Evolutionary conservation across 2,888 invertebrate species (phyloP), one percentile per base, ranked within the genome.

Genomic region (Venusia cambrica): DNA sequence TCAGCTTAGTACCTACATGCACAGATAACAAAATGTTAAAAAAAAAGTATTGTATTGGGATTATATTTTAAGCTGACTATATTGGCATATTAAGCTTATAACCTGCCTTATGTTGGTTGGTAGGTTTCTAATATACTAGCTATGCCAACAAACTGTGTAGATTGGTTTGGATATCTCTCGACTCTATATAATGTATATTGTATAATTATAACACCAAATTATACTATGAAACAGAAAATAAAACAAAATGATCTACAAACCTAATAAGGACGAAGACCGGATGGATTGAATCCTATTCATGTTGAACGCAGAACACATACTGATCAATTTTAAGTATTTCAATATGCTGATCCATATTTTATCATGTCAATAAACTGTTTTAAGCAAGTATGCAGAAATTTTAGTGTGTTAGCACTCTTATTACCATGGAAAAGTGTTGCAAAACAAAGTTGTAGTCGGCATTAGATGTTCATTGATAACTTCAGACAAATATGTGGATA

Each of bases 241-340:
- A 7, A 17, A 13, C 4, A 9, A 3, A 17, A 17, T 2, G 18
- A 14, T 20, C 24, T 1, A 34, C 35, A 1, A 21, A 38, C 34
- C 38, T 11, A 32, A 13, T 9, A 41, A 32, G 10, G 38, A 38
- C 7, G 38, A 38, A 3, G 38, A 38, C 37, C 38, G 30, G 11
- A 41, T 38, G 8, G 33, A 41, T 26, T 37, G 37, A 13, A 41
- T 33, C 28, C 41, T 11, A 13, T 36, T 37, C 36, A 38, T 41
- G 11, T 15, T 41, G 38, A 14, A 7, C 9, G n/a, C 27, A 24
- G 8, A 35, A 27, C 8, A 24, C 10, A 5, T 16, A 30, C 28
- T 29, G 27, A 38, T 4, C n/a, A 15, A 11, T 19, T 17, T 20
- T 5, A 4, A 2, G 7, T 5, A 7, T 10, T 21, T 17, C 28